Evolutionary conservation across 1,140 invertebrate species (phyloP), one percentile per base, ranked within the genome.

Genomic region (Dysdera silvatica): DNA sequence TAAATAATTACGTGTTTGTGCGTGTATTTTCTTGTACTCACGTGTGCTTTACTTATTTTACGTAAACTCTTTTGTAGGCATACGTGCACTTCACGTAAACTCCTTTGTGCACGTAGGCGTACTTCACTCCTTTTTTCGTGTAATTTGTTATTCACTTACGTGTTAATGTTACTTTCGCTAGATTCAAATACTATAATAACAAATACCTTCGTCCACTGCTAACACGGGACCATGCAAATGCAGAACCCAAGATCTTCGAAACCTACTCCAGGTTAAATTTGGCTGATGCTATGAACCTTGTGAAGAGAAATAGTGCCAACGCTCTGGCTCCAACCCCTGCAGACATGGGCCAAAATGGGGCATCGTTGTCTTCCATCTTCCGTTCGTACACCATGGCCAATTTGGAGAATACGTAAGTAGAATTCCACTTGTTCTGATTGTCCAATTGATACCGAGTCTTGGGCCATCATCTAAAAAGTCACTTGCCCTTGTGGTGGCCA

Each of bases 111-210:
- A 37, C 12, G 12, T 14, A 14, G 35, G 8, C n/a, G 12, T 37
- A 14, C n/a, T 37, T 37, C 35, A 37, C n/a, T 14, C n/a, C n/a
- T 37, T 12, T 37, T n/a, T n/a, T n/a, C n/a, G n/a, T n/a, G n/a
- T n/a, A n/a, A 37, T n/a, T 37, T 37, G 12, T 37, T 37, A n/a
- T 37, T 37, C 2, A 12, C n/a, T 14, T 14, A 12, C 12, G n/a
- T 14, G 12, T n/a, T 26, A 4, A 28, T 43, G 26, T 43, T 56
- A 6, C 23, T 29, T 29, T 28, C 7, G 33, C 43, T 23, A 88
- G 87, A 75, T 96, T 95, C 76, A 93, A 95, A 74, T 82, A 90
- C 67, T 95, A 95, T 77, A 91, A 96, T 77, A 94, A 91, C 76
- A 85, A 87, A 72, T 96, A 92, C 75, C 87, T 96, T 67, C 83